Evolutionary conservation across 2,113 vertebrate species (phyloP), one percentile per base, ranked within the genome.

Genomic region (Malurus alboscapulatus): DNA sequence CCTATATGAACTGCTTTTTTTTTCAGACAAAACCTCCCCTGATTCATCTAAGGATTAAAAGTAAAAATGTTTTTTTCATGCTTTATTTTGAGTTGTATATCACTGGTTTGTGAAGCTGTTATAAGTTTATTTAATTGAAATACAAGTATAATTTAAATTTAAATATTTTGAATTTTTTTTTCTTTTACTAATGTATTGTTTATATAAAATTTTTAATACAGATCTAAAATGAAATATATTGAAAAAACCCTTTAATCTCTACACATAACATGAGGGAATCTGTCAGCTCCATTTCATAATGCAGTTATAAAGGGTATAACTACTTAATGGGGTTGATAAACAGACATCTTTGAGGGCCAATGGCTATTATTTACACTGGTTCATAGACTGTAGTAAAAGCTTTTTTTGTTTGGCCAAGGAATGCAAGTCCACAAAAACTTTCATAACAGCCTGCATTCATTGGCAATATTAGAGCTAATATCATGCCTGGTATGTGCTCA

Each of bases 231-330:
- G 4, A 47, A 79, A 34, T 55, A 65, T 14, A 34, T 9, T 38
- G 22, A 44, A 71, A 65, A 86, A 44, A 25, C 4, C 32, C 17
- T 79, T 69, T 53, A 55, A 84, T 19, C 29, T 66, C 58, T 94
- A 19, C 17, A 75, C 10, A 79, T 80, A 74, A 53, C 30, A 20
- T 48, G 84, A 38, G 10, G 2, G 1, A 63, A 89, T 87, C 84
- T 93, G 57, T 88, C 80, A 88, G 51, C 34, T 95, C 47, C 32
- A 76, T 77, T 92, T 92, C 69, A 85, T 88, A 76, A 87, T 14
- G 20, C 17, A 51, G n/a, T 66, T 85, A 53, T 47, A 90, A 85
- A 77, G 72, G 18, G 20, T 89, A 5, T 76, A 63, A 57, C 32
- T 88, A n/a, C 16, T 63, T 90, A 84, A 90, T 57, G 19, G 21